Base-by-base conservation (phyloP, 2,888 invertebrate species). In the Molorchus minor region DNA sequence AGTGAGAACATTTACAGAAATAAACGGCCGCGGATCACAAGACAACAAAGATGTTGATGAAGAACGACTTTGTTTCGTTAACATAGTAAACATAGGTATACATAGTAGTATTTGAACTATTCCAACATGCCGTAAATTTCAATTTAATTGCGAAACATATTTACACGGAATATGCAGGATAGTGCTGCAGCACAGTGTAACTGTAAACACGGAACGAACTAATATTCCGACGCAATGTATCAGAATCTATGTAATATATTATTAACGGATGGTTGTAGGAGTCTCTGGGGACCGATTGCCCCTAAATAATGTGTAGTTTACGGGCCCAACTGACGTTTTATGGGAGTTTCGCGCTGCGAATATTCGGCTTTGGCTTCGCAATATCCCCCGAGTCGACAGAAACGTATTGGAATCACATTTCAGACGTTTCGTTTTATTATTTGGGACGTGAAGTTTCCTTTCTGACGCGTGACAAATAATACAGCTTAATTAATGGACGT, bases 231-330 rank as follows among this genome's bases (percentile, higher is more conserved):
- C 35, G 47, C 47, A 36, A 47, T 21, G 19, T 36, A 35, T 15
- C 25, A 13, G 16, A 16, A 8, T 29, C 17, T 45, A 4, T 10
- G 47, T 35, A 47, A 47, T 47, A 33, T 58, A 60, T 63, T 63
- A 63, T 63, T 60, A 45, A 55, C 52, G 45, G 36, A 35, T 57
- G 52, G 46, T 52, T 57, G 46, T 47, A 40, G 33, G 44, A 38
- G 25, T 19, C 60, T 15, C 44, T 33, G 16, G 56, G 55, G 57
- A 55, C 35, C 57, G 56, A 60, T 54, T 51, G 46, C 36, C 40
- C n/a, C 52, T 63, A 60, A 63, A 63, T 60, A 60, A 63, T 58
- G 44, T 55, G 43, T 60, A 55, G 55, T 63, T 62, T 57, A 58
- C 63, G 46, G 63, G 35, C 57, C 63, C 55, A 63, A 60, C 58